Conservation (phyloP, 2,113 vertebrate genomes). For the Atlantisia rogersi region DNA sequence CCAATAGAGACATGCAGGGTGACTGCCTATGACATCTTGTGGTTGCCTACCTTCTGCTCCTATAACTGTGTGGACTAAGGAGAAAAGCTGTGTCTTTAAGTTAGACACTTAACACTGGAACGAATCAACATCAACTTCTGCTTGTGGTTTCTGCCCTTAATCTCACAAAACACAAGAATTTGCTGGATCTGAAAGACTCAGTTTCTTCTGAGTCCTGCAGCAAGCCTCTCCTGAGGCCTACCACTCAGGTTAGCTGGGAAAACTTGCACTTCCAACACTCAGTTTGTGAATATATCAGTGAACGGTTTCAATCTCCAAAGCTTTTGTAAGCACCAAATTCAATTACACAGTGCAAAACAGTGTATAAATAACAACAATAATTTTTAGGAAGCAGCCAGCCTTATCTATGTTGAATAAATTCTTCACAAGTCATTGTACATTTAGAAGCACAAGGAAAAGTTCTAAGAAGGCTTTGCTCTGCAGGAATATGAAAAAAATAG, state of each 20-base stretch:
- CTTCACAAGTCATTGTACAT: not conserved
- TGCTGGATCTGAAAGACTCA: not conserved
- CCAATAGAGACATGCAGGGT: not conserved
- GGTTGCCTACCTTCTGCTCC: not conserved
- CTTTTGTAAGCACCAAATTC: not conserved
- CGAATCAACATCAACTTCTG: not conserved
- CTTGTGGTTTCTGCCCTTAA: not conserved
- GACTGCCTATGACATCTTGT: not conserved
- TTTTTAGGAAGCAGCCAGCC: not conserved
- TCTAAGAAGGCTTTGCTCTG: not conserved
- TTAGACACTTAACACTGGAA: not conserved
- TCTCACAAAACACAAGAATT: not conserved
- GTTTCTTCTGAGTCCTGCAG: not conserved
- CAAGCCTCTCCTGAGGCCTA: not conserved
- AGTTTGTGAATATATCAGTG: not conserved
- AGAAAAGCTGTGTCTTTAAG: not conserved
- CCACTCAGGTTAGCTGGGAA: not conserved
- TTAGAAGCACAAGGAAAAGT: not conserved
- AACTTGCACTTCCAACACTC: not conserved
- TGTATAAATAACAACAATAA: not conserved
- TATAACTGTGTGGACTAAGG: fast-evolving
- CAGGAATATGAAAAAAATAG: not conserved
- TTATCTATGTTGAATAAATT: not conserved
- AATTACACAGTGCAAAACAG: not conserved
- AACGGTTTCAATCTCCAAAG: not conserved